Evolutionary conservation across 35 echinoderm and acorn worm species (phyloP), one percentile per base, ranked within the genome.

Genomic region (Lytechinus variegatus): DNA sequence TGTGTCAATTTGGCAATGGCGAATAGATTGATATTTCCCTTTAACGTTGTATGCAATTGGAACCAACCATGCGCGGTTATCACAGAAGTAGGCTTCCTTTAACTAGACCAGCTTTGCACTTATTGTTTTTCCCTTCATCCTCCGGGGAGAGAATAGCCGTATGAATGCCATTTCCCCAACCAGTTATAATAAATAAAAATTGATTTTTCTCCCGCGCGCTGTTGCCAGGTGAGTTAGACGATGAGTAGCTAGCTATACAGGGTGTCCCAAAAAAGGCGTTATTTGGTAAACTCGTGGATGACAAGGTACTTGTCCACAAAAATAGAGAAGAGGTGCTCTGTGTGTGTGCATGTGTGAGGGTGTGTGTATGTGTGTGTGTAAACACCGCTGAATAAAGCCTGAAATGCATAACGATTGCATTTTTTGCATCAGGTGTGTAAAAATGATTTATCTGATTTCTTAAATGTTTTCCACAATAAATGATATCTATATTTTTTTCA

Each of bases 161-260:
- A 79, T 79, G 66, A 79, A 79, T 79, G 66, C 66, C 12, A 79
- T 79, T 79, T 79, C 66, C 66, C 66, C 66, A 24, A 79, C 66
- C 66, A 79, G 66, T 79, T 79, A 79, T 79, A 79, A 79, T 79
- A 79, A 79, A 79, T 79, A 79, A 79, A 79, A 79, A 79, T 79
- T 79, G 66, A 79, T 79, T 79, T 79, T 79, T 79, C 66, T 79
- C 66, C 19, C 19, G 4, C 66, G 66, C 66, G 21, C 16, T 79
- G 21, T 79, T 24, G 66, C 66, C 66, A 79, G 66, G 66, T 79
- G 66, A 79, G 4, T 5, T 4, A 0, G 6, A 24, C 6, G 66
- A 19, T 79, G 66, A n/a, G 19, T 6, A 79, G 19, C 66, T 21
- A 44, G 33, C 33, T 44, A 44, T 44, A 79, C 66, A 79, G 66